Evolutionary conservation across 2,888 invertebrate species (phyloP), one percentile per base, ranked within the genome.

Genomic region (Agelastica alni): DNA sequence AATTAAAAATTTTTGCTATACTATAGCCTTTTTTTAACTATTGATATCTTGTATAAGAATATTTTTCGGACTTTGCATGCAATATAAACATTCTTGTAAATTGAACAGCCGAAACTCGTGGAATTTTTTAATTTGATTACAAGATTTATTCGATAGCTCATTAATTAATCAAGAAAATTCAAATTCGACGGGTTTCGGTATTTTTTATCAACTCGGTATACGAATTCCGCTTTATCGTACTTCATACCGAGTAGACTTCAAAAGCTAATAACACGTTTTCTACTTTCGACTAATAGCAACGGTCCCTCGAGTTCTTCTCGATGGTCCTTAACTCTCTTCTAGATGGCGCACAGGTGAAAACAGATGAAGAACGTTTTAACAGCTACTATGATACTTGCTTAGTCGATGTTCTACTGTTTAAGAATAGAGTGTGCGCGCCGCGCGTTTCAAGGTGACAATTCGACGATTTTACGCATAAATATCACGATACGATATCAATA

Each of bases 371-470:
- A 68, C 70, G 66, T 64, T 70, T 61, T 53, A 67, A 68, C 68
- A 66, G 67, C 69, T 64, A 63, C 63, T 69, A 69, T 69, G 73
- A 70, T 75, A 63, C 70, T 70, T 69, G 73, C 71, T 76, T 75
- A 75, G 76, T 76, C 75, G 75, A 71, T 73, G 71, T 78, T 80
- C 79, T 79, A 79, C 79, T 79, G 75, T 73, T 72, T 75, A 76
- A 80, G 79, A 75, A 60, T 78, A 79, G 78, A 80, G 82, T 80
- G 81, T 79, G 83, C 84, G 83, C 78, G 81, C 79, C 78, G 81
- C 79, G 83, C 82, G 62, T 52, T 48, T 28, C 43, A 43, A n/a
- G 42, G 51, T 51, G 51, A 51, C 51, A 34, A 12, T 13, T 34
- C 17, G 10, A 28, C 47, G 47, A 13, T 45, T 13, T 49, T 32